Base-by-base conservation (phyloP, 2,797 vertebrate genomes). In the Falco berigora region DNA sequence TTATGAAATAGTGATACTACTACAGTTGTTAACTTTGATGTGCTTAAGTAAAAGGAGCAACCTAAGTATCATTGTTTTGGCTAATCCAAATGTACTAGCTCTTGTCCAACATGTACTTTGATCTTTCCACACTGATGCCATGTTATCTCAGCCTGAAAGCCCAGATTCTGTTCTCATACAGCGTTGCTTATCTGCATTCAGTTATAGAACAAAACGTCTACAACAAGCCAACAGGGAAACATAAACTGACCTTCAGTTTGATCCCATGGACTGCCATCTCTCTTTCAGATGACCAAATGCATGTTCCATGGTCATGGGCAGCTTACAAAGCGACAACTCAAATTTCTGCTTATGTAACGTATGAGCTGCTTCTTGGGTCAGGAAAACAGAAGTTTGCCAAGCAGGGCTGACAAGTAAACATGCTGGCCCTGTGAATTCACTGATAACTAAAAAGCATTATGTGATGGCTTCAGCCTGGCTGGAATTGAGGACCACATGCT, bases 221-320 rank as follows among this genome's bases (percentile, higher is more conserved):
- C 36, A 88, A 24, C 24, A 84, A 84, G 28, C 14, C 66, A 66
- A 42, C 28, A 68, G 18, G 22, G 49, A 86, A 82, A 62, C 44
- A 46, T 56, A 28, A 69, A 44, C 16, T 78, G 40, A 58, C 32
- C 23, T 88, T 79, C 66, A 52, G 17, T 74, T 80, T 67, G 36
- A 74, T 34, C 52, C 56, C 28, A 23, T 10, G 30, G 77, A 50
- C 53, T 87, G 85, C 25, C 63, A 11, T 82, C 22, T 79, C 58
- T 82, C 62, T 79, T 88, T 74, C 69, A 49, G 68, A 28, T 15
- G 17, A 21, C 38, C 40, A 61, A 42, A 64, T 40, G 15, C 5
- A 22, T 4, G 6, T 82, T 88, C 44, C 2, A 0, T 11, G n/a
- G 18, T 76, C 2, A 0, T 4, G 9, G 40, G 18, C 62, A 14